Conservation (phyloP, 2,888 invertebrate genomes). For the Stenodema calcarata region DNA sequence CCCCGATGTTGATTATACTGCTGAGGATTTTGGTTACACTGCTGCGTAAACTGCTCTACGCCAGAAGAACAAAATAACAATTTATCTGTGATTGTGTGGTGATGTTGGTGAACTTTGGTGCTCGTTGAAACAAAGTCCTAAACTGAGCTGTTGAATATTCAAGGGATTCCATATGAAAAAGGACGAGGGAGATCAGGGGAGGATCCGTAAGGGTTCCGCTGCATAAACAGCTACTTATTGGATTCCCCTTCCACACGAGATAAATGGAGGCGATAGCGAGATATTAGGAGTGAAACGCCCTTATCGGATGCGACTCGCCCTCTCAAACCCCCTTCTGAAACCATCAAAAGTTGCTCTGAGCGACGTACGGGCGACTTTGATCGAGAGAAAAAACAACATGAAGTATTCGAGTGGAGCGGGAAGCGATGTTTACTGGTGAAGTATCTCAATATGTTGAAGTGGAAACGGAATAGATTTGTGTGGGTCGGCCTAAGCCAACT, state of each 20-base stretch:
- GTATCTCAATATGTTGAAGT: too few relatives aligned
- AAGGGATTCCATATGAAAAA: not conserved
- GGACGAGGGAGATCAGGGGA: not conserved
- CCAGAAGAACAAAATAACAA: too few relatives aligned
- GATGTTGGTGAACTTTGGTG: too few relatives aligned
- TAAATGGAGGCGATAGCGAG: not conserved
- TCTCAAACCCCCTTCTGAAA: not conserved
- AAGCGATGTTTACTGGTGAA: not conserved
- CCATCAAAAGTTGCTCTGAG: not conserved
- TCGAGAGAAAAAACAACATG: slow-evolving; percentile 1
- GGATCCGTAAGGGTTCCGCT: not conserved
- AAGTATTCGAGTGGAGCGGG: not conserved
- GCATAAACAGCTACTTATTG: slow-evolving; percentile 6
- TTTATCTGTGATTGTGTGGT: too few relatives aligned
- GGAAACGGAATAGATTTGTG: too few relatives aligned
- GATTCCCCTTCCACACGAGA: slow-evolving; percentile 1
- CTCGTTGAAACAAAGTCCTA: too few relatives aligned
- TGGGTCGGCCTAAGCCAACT: too few relatives aligned
- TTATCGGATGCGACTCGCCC: not conserved
- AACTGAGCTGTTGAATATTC: not conserved
- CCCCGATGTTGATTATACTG: too few relatives aligned
- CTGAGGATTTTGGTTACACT: too few relatives aligned
- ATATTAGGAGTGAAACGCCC: not conserved
- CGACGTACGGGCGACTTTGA: not conserved
- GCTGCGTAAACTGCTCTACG: too few relatives aligned